Evolutionary conservation across 2,797 vertebrate species (phyloP), one percentile per base, ranked within the genome.

Genomic region (Typhlichthys subterraneus): DNA sequence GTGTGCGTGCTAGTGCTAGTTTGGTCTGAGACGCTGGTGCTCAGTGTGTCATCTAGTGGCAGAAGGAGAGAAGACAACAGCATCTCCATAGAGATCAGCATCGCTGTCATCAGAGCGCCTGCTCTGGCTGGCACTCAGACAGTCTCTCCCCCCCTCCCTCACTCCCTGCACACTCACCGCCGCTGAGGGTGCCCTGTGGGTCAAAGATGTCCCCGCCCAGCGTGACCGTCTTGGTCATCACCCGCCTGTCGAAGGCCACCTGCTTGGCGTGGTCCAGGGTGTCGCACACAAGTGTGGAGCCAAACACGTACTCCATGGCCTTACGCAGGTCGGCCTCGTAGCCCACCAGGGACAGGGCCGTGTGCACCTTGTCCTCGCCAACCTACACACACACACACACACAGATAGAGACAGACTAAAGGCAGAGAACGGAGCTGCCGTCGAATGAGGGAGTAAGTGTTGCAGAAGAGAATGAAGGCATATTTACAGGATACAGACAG

Each of bases 271-370:
- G 95, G 77, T 98, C 94, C 90, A 99, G 87, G 61, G 78, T 93
- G 77, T 95, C 93, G 58, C 96, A 98, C 66, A 99, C 88, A 76
- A 99, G 64, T 0, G 96, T 94, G 70, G 93, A 90, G 53, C 97
- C 98, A 72, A 99, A 99, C 38, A 99, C 94, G 53, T 95, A 99
- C 83, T 99, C 94, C 96, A 99, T 98, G 67, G 95, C 97, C 83
- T 95, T 98, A n/a, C 92, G 92, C 60, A 99, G 77, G 76, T 98
- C 95, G 0, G 91, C 59, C 12, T 96, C 90, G 8, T 96, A 99
- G 0, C 77, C 91, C 67, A 99, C 92, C 52, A 97, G 79, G 2
- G 88, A 93, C 85, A 99, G 88, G 60, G 97, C 95, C 5, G 95
- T 82, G 85, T 96, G 74, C 29, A 93, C 92, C 0, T 95, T 96